Conservation (phyloP, 2,888 invertebrate species). For the Alsophila aescularia region DNA sequence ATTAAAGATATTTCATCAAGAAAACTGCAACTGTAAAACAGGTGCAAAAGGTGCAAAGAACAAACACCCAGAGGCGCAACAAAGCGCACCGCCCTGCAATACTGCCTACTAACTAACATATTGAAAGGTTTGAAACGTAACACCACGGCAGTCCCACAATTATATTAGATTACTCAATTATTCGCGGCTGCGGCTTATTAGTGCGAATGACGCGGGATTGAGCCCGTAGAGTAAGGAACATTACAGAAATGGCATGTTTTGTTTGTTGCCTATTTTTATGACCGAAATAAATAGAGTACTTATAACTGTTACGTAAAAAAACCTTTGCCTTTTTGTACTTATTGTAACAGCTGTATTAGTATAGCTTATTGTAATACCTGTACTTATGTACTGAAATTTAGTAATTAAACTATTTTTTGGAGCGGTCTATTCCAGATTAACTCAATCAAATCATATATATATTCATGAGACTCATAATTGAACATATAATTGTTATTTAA, state of each 20-base stretch:
- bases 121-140: slow-evolving; percentile 46
- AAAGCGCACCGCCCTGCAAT: slow-evolving; percentile 22
- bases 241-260: slow-evolving; percentile 14
- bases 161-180: slow-evolving; percentile 68
- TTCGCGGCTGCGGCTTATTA: slow-evolving; percentile 73
- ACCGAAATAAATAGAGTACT: too few relatives aligned
- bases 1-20: background rate
- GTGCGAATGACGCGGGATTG: slow-evolving; percentile 68
- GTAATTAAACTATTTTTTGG: too few relatives aligned
- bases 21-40: slow-evolving; percentile 4
- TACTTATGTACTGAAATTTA: too few relatives aligned
- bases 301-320: too few relatives aligned
- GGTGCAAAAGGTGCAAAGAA: slow-evolving; percentile 25
- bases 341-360: too few relatives aligned
- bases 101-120: slow-evolving; percentile 29
- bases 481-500: too few relatives aligned
- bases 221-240: slow-evolving; percentile 13
- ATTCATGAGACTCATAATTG: too few relatives aligned
- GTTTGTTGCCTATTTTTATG: background rate
- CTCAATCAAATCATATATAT: too few relatives aligned
- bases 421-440: too few relatives aligned
- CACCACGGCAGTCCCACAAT: slow-evolving; percentile 31
- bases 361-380: too few relatives aligned
- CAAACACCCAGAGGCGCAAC: slow-evolving; percentile 21
- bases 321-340: too few relatives aligned